Conservation (phyloP, 2,888 invertebrate species). For the Schrankia costaestrigalis region DNA sequence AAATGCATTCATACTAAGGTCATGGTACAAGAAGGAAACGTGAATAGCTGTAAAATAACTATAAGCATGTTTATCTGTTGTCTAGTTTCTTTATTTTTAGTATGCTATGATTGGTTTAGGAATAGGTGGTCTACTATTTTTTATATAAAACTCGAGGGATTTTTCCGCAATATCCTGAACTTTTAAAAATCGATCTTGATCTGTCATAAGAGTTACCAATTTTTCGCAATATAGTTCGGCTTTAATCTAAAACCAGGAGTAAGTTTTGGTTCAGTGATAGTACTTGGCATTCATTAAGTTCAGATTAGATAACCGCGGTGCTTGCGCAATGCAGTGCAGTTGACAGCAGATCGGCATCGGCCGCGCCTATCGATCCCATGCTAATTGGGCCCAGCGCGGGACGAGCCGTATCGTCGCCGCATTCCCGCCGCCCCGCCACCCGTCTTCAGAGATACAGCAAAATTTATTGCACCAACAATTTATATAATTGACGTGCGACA, state of each 20-base stretch:
- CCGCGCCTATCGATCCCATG: slow-evolving; percentile 77
- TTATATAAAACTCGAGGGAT: too few relatives aligned
- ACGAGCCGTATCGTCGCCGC: slow-evolving; percentile 61
- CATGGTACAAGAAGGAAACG: too few relatives aligned
- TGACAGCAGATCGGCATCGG: slow-evolving; percentile 73
- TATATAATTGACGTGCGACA: slow-evolving; percentile 79
- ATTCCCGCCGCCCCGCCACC: slow-evolving; percentile 60
- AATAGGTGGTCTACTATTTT: too few relatives aligned
- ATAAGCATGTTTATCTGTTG: too few relatives aligned
- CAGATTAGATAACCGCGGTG: slow-evolving; percentile 67
- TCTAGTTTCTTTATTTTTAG: too few relatives aligned
- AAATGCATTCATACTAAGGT: too few relatives aligned
- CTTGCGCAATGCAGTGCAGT: slow-evolving; percentile 65
- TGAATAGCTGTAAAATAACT: too few relatives aligned
- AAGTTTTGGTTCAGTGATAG: slow-evolving; percentile 47
- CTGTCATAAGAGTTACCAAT: too few relatives aligned
- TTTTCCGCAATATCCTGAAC: too few relatives aligned
- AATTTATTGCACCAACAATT: slow-evolving; percentile 80
- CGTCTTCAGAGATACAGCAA: slow-evolving; percentile 73
- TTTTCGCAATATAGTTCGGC: too few relatives aligned
- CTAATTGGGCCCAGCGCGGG: slow-evolving; percentile 73
- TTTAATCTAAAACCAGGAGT: slow-evolving; percentile 16
- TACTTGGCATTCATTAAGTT: slow-evolving; percentile 67
- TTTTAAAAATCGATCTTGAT: too few relatives aligned
- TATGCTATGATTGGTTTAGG: too few relatives aligned